These are phyloP conservation scores for Drosophila yakuba DNA, from an alignment of 1,140 invertebrate species.

Conservation along the genomic window DNA sequence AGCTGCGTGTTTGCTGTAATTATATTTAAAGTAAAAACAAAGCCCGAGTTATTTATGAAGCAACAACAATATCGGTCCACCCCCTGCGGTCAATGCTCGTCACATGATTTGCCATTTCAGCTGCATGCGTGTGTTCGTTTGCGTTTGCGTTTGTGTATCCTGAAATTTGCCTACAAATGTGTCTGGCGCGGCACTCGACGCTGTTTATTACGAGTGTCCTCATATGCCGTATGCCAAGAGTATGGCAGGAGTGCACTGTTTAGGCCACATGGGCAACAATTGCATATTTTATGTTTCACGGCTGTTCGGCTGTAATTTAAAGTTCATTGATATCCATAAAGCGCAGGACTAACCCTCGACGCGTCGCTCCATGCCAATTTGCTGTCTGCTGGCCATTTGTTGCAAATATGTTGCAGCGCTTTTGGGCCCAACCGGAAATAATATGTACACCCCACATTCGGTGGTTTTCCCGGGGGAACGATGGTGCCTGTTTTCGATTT, in stretches of 20 bases:
- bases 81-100: conserved; percentile 53
- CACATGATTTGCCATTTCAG: conserved; percentile 37
- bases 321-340: conserved; percentile 83
- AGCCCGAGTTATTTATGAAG: conserved; percentile 65
- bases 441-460: conserved; percentile 28
- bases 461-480: conserved; percentile 5
- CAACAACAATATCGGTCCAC: conserved; percentile 17
- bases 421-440: conserved; percentile 32
- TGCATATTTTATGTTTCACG: conserved; percentile 75
- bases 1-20: conserved; percentile 73
- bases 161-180: conserved; percentile 80
- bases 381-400: conserved; percentile 64
- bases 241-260: conserved; percentile 32
- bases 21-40: conserved; percentile 75
- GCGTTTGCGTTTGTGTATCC: conserved; percentile 42
- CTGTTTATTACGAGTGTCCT: conserved; percentile 48
- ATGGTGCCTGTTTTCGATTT: conserved; percentile 46
- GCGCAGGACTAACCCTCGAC: conserved; percentile 37
- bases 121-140: conserved; percentile 65
- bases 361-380: conserved; percentile 56
- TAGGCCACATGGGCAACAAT: conserved; percentile 68
- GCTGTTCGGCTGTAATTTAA: conserved; percentile 66
- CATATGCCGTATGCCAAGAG: neutral
- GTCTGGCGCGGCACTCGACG: conserved; percentile 58
- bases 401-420: conserved; percentile 68